Conservation (phyloP, 1,140 invertebrate genomes). For the Drosophila asahinai region DNA sequence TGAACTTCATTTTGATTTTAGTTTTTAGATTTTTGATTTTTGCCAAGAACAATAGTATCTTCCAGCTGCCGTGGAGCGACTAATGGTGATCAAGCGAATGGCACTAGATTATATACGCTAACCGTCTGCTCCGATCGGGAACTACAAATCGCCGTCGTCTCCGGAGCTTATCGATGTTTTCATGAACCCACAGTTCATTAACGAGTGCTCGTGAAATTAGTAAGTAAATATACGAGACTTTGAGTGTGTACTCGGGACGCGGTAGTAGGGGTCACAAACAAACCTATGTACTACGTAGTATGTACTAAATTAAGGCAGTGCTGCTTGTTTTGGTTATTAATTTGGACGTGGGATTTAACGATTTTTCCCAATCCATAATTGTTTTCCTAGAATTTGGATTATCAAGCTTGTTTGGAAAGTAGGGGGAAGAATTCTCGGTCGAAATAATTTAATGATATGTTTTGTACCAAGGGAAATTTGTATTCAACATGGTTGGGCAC, state of each 20-base stretch:
- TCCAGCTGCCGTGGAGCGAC: constrained; percentile 29
- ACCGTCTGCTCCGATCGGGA: neutral
- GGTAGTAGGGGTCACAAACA: constrained; percentile 19
- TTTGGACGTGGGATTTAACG: neutral
- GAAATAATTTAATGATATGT: too few relatives aligned
- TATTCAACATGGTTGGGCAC: too few relatives aligned
- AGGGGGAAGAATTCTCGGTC: neutral
- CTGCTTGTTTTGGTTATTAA: neutral
- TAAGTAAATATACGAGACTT: constrained; percentile 26
- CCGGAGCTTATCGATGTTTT: constrained; percentile 26
- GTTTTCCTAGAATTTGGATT: neutral
- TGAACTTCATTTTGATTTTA: constrained; percentile 56
- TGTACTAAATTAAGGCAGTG: neutral
- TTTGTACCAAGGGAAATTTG: too few relatives aligned
- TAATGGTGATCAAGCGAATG: constrained; percentile 25
- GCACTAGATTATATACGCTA: constrained; percentile 46
- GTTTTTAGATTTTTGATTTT: neutral
- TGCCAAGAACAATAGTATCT: neutral
- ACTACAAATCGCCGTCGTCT: constrained; percentile 7
- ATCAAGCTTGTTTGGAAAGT: neutral
- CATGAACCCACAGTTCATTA: constrained; percentile 64
- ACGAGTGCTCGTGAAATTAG: constrained; percentile 52
- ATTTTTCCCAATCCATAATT: neutral
- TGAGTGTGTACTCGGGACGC: constrained; percentile 11
- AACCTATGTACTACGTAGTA: constrained; percentile 31